Percentiles rank a stretch among this genome's conserved stretches.
These are phyloP conservation scores for Drosophila suzukii DNA, from an alignment of 1,140 invertebrate genomes.

Conservation along the genomic window DNA sequence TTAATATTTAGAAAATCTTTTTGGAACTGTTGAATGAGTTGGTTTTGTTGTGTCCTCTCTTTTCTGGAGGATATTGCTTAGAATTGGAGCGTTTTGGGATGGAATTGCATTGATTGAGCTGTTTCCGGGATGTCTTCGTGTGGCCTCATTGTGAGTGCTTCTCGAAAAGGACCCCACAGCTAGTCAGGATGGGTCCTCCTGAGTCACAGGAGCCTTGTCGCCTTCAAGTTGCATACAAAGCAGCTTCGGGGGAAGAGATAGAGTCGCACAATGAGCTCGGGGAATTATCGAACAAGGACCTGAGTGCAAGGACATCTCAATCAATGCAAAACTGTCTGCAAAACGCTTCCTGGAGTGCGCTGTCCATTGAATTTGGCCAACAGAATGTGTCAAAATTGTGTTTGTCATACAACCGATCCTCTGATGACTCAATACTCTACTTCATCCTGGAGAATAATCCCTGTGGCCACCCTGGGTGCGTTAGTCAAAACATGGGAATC, in stretches of 20 bases:
- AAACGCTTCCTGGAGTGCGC: constrained; percentile 46
- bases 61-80: background rate
- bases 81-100: background rate
- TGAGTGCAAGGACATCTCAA: constrained; percentile 54
- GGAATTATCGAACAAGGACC: constrained; percentile 1
- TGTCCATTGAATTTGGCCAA: constrained; percentile 25
- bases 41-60: background rate
- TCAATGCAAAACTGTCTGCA: constrained; percentile 62
- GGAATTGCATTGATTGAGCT: constrained; percentile 22
- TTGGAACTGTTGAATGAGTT: too few species aligned
- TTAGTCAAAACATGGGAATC: constrained; percentile 54
- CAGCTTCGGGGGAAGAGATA: constrained; percentile 35
- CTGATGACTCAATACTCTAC: constrained; percentile 61
- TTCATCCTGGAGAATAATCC: background rate
- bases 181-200: constrained; percentile 1
- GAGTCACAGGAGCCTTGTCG: constrained; percentile 5
- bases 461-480: constrained; percentile 57
- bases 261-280: constrained; percentile 6
- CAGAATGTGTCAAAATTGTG: constrained; percentile 62
- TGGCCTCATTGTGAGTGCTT: constrained; percentile 22
- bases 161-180: constrained; percentile 31
- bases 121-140: constrained; percentile 34
- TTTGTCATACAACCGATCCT: constrained; percentile 36
- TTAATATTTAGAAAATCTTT: too few species aligned
- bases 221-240: constrained; percentile 11